Percentiles rank a stretch among this genome's conserved stretches.
These are phyloP conservation scores for Bos taurus DNA, from an alignment of 2,113 vertebrate genomes.

Conservation along the genomic window ARS-UCD2.0 NC_037342.1:75192501-75193000, in stretches of 20 bases:
- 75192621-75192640: background rate
- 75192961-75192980: background rate
- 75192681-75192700: background rate
- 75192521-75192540: background rate
- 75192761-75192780: background rate
- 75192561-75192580: background rate
- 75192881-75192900: background rate
- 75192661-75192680: background rate
- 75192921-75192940: background rate
- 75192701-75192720: conserved; percentile 6
- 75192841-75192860: background rate
- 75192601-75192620: background rate
- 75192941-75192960: background rate
- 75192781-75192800: background rate
- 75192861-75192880: background rate
- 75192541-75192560: background rate
- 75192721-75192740: background rate
- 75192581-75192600: background rate
- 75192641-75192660: background rate
- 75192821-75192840: background rate
- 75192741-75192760: background rate
- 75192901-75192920: background rate
- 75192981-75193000: background rate
- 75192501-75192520: background rate
- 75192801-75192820: accelerated